Conservation (phyloP, 2,113 vertebrate species). For the Spea bombifrons region DNA sequence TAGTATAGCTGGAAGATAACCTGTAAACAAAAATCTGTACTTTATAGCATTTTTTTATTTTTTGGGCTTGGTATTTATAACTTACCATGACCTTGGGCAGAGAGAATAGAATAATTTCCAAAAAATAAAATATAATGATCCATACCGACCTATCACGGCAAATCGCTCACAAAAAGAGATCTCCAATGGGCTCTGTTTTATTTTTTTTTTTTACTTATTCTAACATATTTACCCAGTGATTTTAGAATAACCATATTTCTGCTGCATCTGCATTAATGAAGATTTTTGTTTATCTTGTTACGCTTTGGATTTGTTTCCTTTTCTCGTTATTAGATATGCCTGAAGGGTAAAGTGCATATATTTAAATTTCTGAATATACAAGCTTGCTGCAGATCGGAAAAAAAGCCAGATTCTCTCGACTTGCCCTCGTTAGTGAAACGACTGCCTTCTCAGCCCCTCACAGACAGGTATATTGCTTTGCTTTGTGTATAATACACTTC, state of each 20-base stretch:
- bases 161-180: no score
- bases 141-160: no score
- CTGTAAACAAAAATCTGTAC: no score
- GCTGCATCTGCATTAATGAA: no score
- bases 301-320: neutral
- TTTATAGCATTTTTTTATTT: no score
- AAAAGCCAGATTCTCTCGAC: slow-evolving; percentile 95
- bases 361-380: slow-evolving; percentile 97
- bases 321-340: slow-evolving; percentile 82
- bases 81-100: no score
- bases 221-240: neutral
- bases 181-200: neutral
- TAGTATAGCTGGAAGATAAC: no score
- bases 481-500: neutral
- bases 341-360: slow-evolving; percentile 97
- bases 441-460: slow-evolving; percentile 86
- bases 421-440: slow-evolving; percentile 86
- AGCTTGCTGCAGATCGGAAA: slow-evolving; percentile 87
- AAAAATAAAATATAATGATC: no score
- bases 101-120: no score
- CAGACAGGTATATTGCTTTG: slow-evolving; percentile 78
- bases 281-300: neutral
- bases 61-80: no score
- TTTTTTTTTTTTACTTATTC: slow-evolving; percentile 20
- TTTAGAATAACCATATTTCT: neutral